A percentile compares a stretch with the other conserved stretches of the same genome.
Evolutionary conservation across 2,113 vertebrate species (phyloP).

Genomic region (Cephalopholis sonnerati): DNA sequence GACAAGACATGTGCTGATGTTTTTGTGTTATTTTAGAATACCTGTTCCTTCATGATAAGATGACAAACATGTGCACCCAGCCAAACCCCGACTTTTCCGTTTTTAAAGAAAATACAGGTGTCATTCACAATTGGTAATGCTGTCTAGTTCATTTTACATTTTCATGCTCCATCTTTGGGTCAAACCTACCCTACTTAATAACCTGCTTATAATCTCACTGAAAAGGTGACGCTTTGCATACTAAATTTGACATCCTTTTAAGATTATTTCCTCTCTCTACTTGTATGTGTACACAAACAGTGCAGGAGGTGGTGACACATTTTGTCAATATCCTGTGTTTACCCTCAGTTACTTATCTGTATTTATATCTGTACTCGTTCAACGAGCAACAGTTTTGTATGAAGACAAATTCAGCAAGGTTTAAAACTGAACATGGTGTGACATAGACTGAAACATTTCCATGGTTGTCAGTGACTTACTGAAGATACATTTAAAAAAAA

Average conservation of each 20-base stretch:
- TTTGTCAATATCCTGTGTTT: neutral
- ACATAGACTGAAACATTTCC: too few relatives aligned
- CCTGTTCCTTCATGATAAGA: constrained; percentile 27
- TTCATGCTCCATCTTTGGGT: constrained; percentile 12
- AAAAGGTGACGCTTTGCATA: neutral
- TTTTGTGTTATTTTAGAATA: constrained; percentile 24
- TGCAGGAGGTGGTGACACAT: neutral
- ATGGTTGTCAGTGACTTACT: neutral
- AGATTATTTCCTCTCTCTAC: neutral
- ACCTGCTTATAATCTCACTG: neutral
- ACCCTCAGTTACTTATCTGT: neutral
- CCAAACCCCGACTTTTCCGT: neutral
- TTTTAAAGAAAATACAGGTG: constrained; percentile 12
- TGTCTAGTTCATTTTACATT: constrained; percentile 14
- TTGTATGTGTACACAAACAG: neutral
- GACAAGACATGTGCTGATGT: neutral
- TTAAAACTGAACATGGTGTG: neutral
- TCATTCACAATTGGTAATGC: constrained; percentile 20
- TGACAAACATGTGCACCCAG: constrained; percentile 2
- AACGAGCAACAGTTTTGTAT: neutral
- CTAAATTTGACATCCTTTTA: neutral
- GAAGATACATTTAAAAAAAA: neutral
- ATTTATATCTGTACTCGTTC: neutral
- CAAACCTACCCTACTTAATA: neutral
- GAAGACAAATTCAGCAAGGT: neutral